Base-by-base conservation (phyloP, 30 jellyfish, hydroid and myxozoan genomes). In the Chrysaora quinquecirrha region DNA sequence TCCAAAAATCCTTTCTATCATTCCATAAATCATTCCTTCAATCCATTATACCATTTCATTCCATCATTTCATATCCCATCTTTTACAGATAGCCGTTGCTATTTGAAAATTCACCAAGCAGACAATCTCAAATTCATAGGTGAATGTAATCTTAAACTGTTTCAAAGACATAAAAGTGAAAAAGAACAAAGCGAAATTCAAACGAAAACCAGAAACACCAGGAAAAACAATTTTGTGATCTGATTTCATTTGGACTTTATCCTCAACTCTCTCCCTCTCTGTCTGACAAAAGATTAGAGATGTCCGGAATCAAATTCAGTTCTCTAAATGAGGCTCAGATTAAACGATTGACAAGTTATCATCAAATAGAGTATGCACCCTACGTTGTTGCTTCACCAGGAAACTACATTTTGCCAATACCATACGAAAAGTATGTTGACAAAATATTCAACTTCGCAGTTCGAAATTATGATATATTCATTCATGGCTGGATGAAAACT, bases 381-480 rank as follows among this genome's bases (percentile, higher is more conserved):
- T 78, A 78, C 81, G 49, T 63, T 12, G 28, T 71, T 29, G 49
- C 79, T 16, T 46, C 62, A 11, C 89, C 89, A 6, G 81, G 89
- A 0, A 63, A 66, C 31, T 78, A 43, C 64, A 52, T 54, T 2
- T 48, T 78, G 48, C 89, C 89, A 24, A 2, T 62, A 18, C 81
- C 82, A 23, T 78, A 78, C 62, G 56, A 7, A 3, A 38, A 35
- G n/a, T 54, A 3, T 18, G 64, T 61, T 80, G 75, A 78, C 6
- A 48, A 54, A 43, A 64, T 78, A 48, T 78, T 56, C 75, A 78
- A 64, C 89, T 30, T 50, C 65, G 30, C 43, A 47, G 46, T 78
- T 19, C 67, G 67, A 0, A 19, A 27, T 1, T 80, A 78, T 18
- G 89, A 78, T 28, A 32, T 38, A 10, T 78, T 62, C 46, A 64